These are phyloP conservation scores for Phalacrocorax pelagicus DNA, from an alignment of 2,113 vertebrate genomes.

Conservation along the genomic window DNA sequence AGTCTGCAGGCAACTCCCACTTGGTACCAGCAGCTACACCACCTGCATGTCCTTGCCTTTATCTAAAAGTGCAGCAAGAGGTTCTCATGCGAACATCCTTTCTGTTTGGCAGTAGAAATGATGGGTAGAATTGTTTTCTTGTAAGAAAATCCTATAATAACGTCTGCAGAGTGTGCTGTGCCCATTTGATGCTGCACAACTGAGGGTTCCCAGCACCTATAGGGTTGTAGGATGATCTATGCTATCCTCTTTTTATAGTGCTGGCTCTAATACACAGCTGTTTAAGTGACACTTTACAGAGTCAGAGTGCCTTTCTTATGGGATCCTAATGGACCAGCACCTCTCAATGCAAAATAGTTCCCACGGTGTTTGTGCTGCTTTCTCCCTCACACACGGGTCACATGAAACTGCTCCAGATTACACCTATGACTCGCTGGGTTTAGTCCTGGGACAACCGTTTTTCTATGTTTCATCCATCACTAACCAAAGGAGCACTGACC, in stretches of 20 bases:
- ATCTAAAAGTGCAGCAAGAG: background rate
- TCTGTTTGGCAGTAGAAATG: background rate
- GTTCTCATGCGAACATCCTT: background rate
- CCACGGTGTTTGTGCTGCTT: background rate
- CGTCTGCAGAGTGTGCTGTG: background rate
- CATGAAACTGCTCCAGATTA: background rate
- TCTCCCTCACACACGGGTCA: background rate
- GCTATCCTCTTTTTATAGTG: background rate
- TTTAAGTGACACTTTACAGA: background rate
- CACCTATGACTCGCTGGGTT: background rate
- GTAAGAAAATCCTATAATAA: background rate
- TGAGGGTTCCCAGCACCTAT: background rate
- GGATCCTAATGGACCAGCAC: background rate
- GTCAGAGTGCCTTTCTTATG: background rate
- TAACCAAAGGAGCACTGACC: background rate
- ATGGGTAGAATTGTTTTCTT: background rate
- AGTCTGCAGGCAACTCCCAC: background rate
- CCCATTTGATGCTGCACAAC: fast-evolving
- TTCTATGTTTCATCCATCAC: background rate
- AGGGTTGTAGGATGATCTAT: background rate
- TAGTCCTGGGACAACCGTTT: background rate
- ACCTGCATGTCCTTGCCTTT: background rate
- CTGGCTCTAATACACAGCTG: background rate
- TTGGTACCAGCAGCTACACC: background rate
- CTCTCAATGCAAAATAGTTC: background rate